Percentiles rank a stretch among this genome's conserved stretches.
phyloP scores from a whole-genome alignment of 2,113 vertebrate genomes.

The Psittacara wagleri region DNA sequence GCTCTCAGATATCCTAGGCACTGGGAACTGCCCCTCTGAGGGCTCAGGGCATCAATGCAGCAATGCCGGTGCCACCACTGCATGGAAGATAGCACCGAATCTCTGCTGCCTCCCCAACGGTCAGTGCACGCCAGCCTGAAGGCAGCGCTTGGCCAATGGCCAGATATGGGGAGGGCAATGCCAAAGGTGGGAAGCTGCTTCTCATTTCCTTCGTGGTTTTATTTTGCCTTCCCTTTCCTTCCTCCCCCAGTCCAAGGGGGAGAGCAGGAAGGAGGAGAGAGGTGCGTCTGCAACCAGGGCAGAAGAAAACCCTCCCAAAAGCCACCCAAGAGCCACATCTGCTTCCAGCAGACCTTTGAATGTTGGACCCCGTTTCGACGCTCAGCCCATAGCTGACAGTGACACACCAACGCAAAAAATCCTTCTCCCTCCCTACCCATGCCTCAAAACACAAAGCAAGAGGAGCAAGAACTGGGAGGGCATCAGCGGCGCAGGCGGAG shows the following conservation, averaged over 20 bases:
- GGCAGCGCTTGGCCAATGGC: neutral
- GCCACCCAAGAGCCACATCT: neutral
- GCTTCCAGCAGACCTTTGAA: neutral
- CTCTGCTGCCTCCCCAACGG: neutral
- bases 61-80: fast-evolving
- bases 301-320: neutral
- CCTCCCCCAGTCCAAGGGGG: neutral
- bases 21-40: neutral
- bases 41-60: neutral
- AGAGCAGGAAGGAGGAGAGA: neutral
- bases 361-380: fast-evolving
- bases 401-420: neutral
- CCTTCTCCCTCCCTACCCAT: neutral
- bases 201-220: neutral
- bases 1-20: fast-evolving
- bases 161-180: neutral
- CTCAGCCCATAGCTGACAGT: neutral
- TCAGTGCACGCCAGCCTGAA: neutral
- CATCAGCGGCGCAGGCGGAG: neutral
- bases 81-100: fast-evolving
- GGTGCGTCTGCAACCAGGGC: fast-evolving
- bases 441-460: neutral
- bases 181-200: neutral
- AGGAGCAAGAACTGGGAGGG: neutral
- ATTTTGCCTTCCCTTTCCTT: neutral